Evolutionary conservation across 2,113 vertebrate genomes (phyloP), one percentile per base, ranked within the genome.

Genomic region (Corydoras sp.): DNA sequence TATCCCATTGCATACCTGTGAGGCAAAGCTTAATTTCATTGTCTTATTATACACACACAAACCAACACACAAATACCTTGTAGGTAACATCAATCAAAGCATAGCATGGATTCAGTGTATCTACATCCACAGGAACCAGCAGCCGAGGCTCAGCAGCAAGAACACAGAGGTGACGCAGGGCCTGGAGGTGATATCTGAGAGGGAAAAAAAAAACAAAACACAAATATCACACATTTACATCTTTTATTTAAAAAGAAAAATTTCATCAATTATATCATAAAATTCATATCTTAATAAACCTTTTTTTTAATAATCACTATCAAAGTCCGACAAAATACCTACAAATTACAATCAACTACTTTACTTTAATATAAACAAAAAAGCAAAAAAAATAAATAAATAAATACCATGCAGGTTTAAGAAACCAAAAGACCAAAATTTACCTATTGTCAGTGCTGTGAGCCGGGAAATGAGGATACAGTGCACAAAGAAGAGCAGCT

Each of bases 391-490:
- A 43, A 43, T 35, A 35, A 4, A 35, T 35, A 35, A 4, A 35
- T 18, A 32, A 49, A 24, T 48, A 5, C 18, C 18, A 24, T 24
- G 18, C 18, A 24, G 18, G 18, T 24, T 24, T 24, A 24, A 24
- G 18, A 24, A 24, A 24, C 18, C 18, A 65, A 15, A 64, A 58
- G 35, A 51, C 4, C 14, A 11, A 2, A 55, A 30, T 86, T 85
- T 86, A 98, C 97, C 95, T 88, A 83, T 98, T 99, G 81, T 98
- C 97, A 0, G 96, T 98, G 79, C 97, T 98, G 83, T 98, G 95
- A 68, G 95, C 93, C 0, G 97, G 97, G 75, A 98, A 99, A 75
- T 98, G 96, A 2, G 96, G 95, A 79, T 99, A 99, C 14, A 99
- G 89, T 18, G 95, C 95, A 69, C 95, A 99, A 11, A 98, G 93